A percentile compares a stretch with the other conserved stretches of the same genome.
Evolutionary conservation across 1,140 invertebrate genomes (phyloP).

Genomic region (Ephestia elutella): DNA sequence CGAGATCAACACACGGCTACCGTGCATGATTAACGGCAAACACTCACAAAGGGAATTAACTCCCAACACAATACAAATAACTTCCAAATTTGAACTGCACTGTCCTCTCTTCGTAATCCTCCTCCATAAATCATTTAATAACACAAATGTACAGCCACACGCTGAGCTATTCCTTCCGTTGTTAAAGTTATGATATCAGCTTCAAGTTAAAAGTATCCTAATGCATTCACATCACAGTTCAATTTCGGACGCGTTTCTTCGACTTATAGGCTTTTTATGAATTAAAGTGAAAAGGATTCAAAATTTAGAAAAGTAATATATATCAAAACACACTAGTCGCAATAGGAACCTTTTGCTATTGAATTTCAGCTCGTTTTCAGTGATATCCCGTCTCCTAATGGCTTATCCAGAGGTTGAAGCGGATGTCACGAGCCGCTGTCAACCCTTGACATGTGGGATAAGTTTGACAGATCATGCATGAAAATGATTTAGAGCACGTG

Average conservation of each 20-base stretch:
- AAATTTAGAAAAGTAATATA: constrained; percentile 35
- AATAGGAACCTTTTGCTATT: constrained; percentile 20
- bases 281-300: constrained; percentile 20
- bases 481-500: constrained; percentile 47
- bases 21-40: constrained; percentile 57
- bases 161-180: constrained; percentile 69
- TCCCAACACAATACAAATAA: constrained; percentile 20
- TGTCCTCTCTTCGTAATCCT: constrained; percentile 46
- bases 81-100: constrained; percentile 38
- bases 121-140: constrained; percentile 73
- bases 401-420: constrained; percentile 45
- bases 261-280: constrained; percentile 29
- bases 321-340: constrained; percentile 20
- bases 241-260: constrained; percentile 13
- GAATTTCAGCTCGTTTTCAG: constrained; percentile 27
- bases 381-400: constrained; percentile 25
- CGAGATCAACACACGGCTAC: constrained; percentile 68
- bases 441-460: constrained; percentile 64
- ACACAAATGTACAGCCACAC: constrained; percentile 71
- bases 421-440: constrained; percentile 60
- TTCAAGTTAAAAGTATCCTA: constrained; percentile 30
- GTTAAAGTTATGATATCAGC: constrained; percentile 34
- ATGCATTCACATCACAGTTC: constrained; percentile 14
- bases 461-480: constrained; percentile 60
- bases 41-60: constrained; percentile 5